Evolutionary conservation across 1,140 invertebrate species (phyloP), one percentile per base, ranked within the genome.

Genomic region (Ceratitis capitata): DNA sequence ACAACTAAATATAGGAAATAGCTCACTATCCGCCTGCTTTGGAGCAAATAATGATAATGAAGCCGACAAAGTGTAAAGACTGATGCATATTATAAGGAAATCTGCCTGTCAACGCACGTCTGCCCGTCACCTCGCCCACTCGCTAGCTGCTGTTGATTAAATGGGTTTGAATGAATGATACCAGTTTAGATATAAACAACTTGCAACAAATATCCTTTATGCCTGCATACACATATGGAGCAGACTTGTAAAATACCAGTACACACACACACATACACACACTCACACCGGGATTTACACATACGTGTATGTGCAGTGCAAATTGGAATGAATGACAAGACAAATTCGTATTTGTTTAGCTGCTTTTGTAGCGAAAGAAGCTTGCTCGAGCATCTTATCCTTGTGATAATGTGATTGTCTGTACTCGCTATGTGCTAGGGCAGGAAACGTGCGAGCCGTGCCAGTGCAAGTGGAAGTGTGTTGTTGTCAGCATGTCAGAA

Each of bases 11-110:
- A 56, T n/a, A 5, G n/a, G n/a, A n/a, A n/a, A n/a, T n/a, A n/a
- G n/a, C n/a, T n/a, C n/a, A 32, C 9, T 45, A 19, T 23, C 26
- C 26, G 69, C n/a, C 16, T 78, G 69, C 69, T 12, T n/a, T 78
- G n/a, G 19, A 78, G n/a, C n/a, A n/a, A n/a, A n/a, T n/a, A 78
- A 78, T 78, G 69, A 78, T 78, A 78, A 78, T 78, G 69, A 78
- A 78, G 69, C 69, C 69, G 39, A 42, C 39, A 78, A 78, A 78
- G 39, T 78, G 69, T 45, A 61, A 53, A 53, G 51, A 19, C 51
- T 9, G 51, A 26, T n/a, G n/a, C n/a, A n/a, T n/a, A n/a, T n/a
- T n/a, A 29, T 64, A 32, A 64, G 58, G 29, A 32, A 35, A 26
- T 64, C 29, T 64, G 58, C 9, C 49, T 64, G 58, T 29, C 49